These are phyloP conservation scores for Anthophora plumipes DNA, from an alignment of 2,888 invertebrate species.

Conservation along the genomic window DNA sequence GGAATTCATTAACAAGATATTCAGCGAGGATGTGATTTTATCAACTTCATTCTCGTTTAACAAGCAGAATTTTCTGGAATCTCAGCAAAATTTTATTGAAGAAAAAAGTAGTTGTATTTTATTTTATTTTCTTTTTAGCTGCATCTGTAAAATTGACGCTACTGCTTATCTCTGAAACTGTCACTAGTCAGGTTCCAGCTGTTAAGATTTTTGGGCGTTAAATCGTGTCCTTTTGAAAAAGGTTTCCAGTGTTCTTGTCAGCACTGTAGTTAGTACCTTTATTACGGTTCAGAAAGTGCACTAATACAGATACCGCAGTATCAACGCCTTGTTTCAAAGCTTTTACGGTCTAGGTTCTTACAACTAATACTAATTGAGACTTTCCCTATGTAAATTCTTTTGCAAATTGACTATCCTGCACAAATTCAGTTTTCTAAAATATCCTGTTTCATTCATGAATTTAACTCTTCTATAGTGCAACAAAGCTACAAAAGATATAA, in stretches of 20 bases:
- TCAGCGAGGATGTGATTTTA: neutral
- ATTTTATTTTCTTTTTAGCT: too few relatives aligned
- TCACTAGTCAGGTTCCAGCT: neutral
- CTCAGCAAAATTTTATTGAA: too few relatives aligned
- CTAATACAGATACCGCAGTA: constrained; percentile 3
- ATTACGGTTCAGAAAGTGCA: neutral
- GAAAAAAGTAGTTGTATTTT: too few relatives aligned
- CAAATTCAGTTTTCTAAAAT: neutral
- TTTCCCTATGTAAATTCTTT: neutral
- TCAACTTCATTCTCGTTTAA: neutral
- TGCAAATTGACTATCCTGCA: neutral
- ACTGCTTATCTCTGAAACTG: neutral
- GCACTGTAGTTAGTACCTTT: neutral
- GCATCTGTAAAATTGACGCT: neutral
- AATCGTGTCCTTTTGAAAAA: neutral
- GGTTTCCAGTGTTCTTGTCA: neutral
- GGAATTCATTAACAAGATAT: constrained; percentile 11
- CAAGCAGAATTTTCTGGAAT: too few relatives aligned
- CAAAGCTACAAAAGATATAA: too few relatives aligned
- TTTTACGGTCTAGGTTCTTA: neutral
- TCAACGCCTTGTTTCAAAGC: neutral
- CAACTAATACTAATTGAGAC: neutral
- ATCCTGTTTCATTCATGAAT: too few relatives aligned
- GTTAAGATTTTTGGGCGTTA: neutral
- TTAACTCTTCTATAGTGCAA: too few relatives aligned